Percentiles rank a stretch among this genome's conserved stretches.
phyloP scores from a whole-genome alignment of 2,113 vertebrate species.

The Hippocampus abdominalis region DNA sequence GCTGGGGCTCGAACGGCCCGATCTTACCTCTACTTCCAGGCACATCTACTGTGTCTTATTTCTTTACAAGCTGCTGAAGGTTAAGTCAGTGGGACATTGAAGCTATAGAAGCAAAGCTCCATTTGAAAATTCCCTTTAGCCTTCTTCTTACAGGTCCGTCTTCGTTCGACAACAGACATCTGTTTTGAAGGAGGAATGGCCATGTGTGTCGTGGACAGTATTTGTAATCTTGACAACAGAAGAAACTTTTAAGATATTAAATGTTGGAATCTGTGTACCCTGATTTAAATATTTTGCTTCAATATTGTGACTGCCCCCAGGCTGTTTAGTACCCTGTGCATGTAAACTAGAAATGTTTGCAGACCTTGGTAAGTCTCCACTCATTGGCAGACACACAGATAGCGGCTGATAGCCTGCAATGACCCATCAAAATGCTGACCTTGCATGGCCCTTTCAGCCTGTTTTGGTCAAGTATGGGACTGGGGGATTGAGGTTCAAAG shows the following conservation, averaged over 20 bases:
- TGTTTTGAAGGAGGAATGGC: neutral
- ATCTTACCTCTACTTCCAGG: constrained; percentile 5
- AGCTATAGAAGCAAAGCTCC: constrained; percentile 3
- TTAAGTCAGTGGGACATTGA: constrained; percentile 16
- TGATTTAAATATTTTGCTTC: neutral
- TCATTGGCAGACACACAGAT: constrained; percentile 57
- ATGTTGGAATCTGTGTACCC: neutral
- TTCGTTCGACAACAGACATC: neutral
- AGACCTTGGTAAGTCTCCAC: constrained; percentile 52
- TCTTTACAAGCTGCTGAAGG: constrained; percentile 12
- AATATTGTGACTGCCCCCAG: constrained; percentile 15
- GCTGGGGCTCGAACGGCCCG: no score
- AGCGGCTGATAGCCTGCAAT: constrained; percentile 65
- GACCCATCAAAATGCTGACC: constrained; percentile 62
- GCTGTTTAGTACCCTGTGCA: constrained; percentile 31
- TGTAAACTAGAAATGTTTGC: constrained; percentile 44
- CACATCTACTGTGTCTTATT: constrained; percentile 13
- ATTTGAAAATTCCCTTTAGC: constrained; percentile 1
- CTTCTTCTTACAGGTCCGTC: neutral
- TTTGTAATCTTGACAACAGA: neutral
- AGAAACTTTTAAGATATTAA: neutral
- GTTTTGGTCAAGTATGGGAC: constrained; percentile 55
- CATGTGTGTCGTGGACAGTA: neutral
- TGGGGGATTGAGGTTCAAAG: constrained; percentile 53
- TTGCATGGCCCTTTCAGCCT: constrained; percentile 25